Conservation (phyloP, 2,113 vertebrate genomes). For the Bujurquina vittata region DNA sequence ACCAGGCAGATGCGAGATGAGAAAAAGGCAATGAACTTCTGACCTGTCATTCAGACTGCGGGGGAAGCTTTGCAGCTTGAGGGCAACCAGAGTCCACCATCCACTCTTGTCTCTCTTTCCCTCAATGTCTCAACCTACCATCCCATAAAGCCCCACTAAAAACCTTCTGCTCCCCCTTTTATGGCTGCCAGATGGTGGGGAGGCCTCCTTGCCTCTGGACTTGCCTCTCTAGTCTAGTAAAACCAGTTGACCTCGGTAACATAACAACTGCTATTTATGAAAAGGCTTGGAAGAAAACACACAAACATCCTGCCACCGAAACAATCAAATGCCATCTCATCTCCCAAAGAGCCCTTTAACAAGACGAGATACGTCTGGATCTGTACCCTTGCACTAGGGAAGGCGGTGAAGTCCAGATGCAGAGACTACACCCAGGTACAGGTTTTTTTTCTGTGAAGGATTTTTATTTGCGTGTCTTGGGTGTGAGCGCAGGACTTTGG, state of each 20-base stretch:
- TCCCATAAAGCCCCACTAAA: conserved; percentile 79
- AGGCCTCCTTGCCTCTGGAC: conserved; percentile 81
- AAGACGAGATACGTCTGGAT: conserved; percentile 55
- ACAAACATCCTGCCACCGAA: conserved; percentile 78
- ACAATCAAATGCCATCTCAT: conserved; percentile 73
- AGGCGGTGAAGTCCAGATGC: conserved; percentile 61
- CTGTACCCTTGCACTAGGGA: conserved; percentile 25
- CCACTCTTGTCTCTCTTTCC: conserved; percentile 69
- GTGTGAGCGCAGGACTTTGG: conserved; percentile 75
- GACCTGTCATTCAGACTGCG: conserved; percentile 78
- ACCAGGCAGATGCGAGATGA: conserved; percentile 64
- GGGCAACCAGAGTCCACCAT: conserved; percentile 81
- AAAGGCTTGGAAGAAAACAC: conserved; percentile 77
- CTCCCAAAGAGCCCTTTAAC: conserved; percentile 75
- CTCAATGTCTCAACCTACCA: conserved; percentile 74
- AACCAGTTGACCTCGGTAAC: conserved; percentile 79
- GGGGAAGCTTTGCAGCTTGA: conserved; percentile 76
- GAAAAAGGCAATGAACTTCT: conserved; percentile 84
- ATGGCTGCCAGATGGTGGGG: conserved; percentile 82
- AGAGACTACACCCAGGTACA: conserved; percentile 71
- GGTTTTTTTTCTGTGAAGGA: conserved; percentile 47
- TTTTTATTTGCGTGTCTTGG: conserved; percentile 74
- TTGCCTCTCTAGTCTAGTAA: conserved; percentile 81
- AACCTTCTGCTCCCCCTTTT: conserved; percentile 78
- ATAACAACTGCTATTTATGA: conserved; percentile 80